A percentile compares a stretch with the other conserved stretches of the same genome.
Evolutionary conservation across 2,797 vertebrate species (phyloP).

Genomic region (Brotogeris chrysoptera): DNA sequence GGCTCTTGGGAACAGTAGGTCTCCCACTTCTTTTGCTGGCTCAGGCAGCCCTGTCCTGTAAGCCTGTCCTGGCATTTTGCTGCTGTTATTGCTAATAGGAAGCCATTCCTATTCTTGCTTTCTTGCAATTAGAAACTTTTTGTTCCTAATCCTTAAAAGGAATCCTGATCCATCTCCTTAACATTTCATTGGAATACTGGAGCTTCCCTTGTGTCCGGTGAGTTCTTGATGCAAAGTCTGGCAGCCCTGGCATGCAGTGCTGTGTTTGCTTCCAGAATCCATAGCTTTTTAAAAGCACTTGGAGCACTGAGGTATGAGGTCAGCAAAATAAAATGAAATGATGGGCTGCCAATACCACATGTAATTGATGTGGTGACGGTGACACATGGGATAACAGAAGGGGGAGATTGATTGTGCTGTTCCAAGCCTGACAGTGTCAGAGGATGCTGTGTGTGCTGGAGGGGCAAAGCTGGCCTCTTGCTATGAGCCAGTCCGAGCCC

Average conservation of each 20-base stretch:
- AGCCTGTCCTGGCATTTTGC: not conserved
- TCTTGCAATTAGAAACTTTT: not conserved
- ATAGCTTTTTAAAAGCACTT: not conserved
- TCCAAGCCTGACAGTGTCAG: not conserved
- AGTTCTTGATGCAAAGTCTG: fast-evolving
- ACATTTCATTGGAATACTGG: fast-evolving
- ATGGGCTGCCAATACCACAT: not conserved
- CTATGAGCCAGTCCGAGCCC: not conserved
- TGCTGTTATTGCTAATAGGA: not conserved
- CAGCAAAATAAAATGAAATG: not conserved
- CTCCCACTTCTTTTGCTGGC: conserved; percentile 3
- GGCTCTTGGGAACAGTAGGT: conserved; percentile 18
- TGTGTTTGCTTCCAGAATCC: fast-evolving
- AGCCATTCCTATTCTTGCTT: not conserved
- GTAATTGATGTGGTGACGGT: not conserved
- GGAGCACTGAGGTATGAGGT: not conserved
- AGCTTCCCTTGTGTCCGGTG: not conserved
- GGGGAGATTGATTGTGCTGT: not conserved
- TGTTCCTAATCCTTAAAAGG: not conserved
- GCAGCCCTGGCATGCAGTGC: fast-evolving
- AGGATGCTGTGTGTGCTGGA: not conserved
- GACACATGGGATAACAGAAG: not conserved
- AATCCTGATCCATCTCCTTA: not conserved
- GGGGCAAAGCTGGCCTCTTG: not conserved
- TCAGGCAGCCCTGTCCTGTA: not conserved